phyloP scores from a whole-genome alignment of 2,113 vertebrate species.

The Diadophis punctatus region DNA sequence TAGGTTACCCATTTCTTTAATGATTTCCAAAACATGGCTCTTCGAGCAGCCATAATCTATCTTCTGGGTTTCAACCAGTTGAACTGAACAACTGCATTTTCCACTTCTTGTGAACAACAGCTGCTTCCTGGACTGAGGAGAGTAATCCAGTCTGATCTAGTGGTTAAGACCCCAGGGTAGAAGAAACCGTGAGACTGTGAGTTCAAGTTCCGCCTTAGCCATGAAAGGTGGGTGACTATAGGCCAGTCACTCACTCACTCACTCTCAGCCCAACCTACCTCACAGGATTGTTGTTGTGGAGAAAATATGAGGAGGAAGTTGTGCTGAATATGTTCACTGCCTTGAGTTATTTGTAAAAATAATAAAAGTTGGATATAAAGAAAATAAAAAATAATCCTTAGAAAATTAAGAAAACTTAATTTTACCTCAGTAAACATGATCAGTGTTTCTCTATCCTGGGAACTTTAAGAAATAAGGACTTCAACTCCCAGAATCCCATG shows the following conservation, averaged over 20 bases:
- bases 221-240: background rate
- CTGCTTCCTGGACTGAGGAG: background rate
- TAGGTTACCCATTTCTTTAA: background rate
- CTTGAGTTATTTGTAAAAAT: background rate
- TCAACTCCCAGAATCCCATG: background rate
- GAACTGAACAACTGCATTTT: constrained; percentile 44
- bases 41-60: background rate
- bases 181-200: background rate
- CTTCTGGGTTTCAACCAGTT: constrained; percentile 21
- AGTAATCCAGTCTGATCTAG: background rate
- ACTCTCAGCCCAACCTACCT: background rate
- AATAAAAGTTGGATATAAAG: background rate
- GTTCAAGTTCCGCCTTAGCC: background rate
- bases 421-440: background rate
- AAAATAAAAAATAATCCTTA: background rate
- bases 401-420: background rate
- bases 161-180: background rate
- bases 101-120: constrained; percentile 9
- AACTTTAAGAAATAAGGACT: background rate
- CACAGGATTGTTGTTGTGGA: background rate
- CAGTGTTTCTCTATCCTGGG: background rate
- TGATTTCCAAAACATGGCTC: background rate
- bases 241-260: background rate
- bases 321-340: background rate
- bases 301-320: background rate